phyloP scores from a whole-genome alignment of 2,113 vertebrate genomes.

The Dromiciops gliroides region DNA sequence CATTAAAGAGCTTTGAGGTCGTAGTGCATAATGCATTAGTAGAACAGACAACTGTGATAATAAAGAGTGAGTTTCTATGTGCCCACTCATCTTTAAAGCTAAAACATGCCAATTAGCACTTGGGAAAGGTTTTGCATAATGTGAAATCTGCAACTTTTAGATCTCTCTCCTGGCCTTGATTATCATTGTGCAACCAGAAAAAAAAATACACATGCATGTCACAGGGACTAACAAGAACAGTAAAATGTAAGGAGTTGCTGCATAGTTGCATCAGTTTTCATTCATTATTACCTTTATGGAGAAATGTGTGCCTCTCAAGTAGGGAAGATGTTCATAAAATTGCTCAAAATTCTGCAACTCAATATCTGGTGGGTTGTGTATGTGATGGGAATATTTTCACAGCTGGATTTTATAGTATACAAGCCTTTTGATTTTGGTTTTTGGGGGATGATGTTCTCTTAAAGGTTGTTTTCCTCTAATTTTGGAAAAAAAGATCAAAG shows the following conservation, averaged over 20 bases:
- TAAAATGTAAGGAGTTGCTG: slow-evolving; percentile 41
- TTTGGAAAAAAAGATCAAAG: slow-evolving; percentile 14
- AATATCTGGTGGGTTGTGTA: slow-evolving; percentile 71
- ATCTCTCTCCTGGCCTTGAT: neutral
- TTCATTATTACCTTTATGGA: slow-evolving; percentile 65
- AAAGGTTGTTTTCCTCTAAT: slow-evolving; percentile 55
- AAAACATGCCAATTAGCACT: slow-evolving; percentile 3
- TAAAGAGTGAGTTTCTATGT: neutral
- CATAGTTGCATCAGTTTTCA: slow-evolving; percentile 66
- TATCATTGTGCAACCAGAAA: neutral
- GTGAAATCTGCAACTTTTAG: slow-evolving; percentile 1
- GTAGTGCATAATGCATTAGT: slow-evolving; percentile 4
- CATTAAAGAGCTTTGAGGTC: slow-evolving; percentile 25
- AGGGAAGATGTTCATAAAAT: slow-evolving; percentile 69
- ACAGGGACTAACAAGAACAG: slow-evolving; percentile 44
- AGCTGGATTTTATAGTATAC: slow-evolving; percentile 60
- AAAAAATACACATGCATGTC: slow-evolving; percentile 1
- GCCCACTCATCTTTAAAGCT: neutral
- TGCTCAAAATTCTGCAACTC: slow-evolving; percentile 68
- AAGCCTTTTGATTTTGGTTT: slow-evolving; percentile 55
- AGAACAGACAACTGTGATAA: neutral
- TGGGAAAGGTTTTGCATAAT: slow-evolving; percentile 1
- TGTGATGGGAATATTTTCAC: slow-evolving; percentile 64
- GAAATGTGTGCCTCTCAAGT: slow-evolving; percentile 64
- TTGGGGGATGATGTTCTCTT: too few relatives aligned